A percentile compares a stretch with the other conserved stretches of the same genome.
Evolutionary conservation across 2,797 vertebrate genomes (phyloP).

Genomic region (Hephaestus fuliginosus): DNA sequence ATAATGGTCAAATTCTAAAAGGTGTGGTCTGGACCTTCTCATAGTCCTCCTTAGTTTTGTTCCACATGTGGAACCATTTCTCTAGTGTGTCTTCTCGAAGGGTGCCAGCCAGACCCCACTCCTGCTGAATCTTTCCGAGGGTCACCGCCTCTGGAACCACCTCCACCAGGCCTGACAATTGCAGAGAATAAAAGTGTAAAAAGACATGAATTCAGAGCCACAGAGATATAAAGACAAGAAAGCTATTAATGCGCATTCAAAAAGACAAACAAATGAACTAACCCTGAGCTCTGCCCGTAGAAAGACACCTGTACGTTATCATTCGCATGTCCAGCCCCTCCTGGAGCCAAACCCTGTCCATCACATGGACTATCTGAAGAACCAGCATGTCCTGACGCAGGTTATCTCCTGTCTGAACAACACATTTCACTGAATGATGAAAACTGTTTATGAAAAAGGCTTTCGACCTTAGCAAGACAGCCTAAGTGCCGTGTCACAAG

Average conservation of each 20-base stretch:
- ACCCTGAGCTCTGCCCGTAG: conserved; percentile 91
- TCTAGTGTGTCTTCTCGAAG: conserved; percentile 93
- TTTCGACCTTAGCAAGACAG: not conserved
- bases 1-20: accelerated
- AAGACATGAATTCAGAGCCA: not conserved
- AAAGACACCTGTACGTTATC: conserved; percentile 95
- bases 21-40: conserved; percentile 87
- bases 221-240: not conserved
- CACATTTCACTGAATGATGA: not conserved
- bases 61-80: conserved; percentile 95
- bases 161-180: conserved; percentile 91
- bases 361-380: conserved; percentile 93
- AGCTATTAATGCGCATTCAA: not conserved
- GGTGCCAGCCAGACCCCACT: conserved; percentile 91
- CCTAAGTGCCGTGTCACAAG: too few relatives aligned
- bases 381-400: conserved; percentile 96
- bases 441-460: not conserved
- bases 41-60: conserved; percentile 91
- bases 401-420: conserved; percentile 91
- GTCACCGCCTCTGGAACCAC: conserved; percentile 95
- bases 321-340: conserved; percentile 95
- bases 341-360: conserved; percentile 95
- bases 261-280: conserved; percentile 42
- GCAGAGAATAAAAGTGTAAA: not conserved
- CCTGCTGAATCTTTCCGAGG: conserved; percentile 93